Conservation (phyloP, 2,113 vertebrate genomes). For the Platysteira castanea region DNA sequence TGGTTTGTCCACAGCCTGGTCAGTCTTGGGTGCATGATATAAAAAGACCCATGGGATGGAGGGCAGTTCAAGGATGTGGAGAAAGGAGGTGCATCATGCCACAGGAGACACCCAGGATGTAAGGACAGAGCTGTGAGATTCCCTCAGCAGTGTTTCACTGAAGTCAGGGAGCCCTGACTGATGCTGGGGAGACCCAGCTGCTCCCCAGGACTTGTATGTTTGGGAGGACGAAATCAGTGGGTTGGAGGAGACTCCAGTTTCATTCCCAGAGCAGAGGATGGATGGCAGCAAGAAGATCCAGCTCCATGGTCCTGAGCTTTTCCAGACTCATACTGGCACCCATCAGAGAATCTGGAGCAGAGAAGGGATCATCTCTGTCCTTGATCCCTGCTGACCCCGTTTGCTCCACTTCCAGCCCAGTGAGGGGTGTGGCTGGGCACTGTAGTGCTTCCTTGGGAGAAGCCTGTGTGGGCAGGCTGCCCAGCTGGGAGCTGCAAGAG, state of each 20-base stretch:
- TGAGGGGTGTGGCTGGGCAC: fast-evolving
- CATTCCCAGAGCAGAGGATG: not conserved
- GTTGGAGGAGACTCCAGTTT: not conserved
- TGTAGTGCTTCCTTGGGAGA: not conserved
- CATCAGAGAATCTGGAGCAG: not conserved
- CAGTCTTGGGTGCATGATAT: not conserved
- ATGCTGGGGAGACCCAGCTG: not conserved
- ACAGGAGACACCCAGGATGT: not conserved
- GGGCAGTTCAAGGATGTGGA: not conserved
- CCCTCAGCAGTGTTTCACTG: fast-evolving
- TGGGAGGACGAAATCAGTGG: not conserved
- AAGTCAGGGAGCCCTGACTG: not conserved
- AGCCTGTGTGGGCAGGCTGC: not conserved
- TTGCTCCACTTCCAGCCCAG: not conserved
- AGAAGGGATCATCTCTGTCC: not conserved
- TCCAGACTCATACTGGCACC: not conserved
- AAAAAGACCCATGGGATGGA: not conserved
- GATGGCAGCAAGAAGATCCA: not conserved
- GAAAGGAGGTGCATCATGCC: not conserved
- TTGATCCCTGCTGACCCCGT: not conserved
- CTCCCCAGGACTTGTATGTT: not conserved
- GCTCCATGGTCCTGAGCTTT: not conserved
- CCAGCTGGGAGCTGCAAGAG: fast-evolving
- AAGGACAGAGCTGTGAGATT: not conserved
- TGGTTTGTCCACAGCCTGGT: not conserved